Base-by-base conservation (phyloP, 2,797 vertebrate species). In the Sebastes matsubarae region DNA sequence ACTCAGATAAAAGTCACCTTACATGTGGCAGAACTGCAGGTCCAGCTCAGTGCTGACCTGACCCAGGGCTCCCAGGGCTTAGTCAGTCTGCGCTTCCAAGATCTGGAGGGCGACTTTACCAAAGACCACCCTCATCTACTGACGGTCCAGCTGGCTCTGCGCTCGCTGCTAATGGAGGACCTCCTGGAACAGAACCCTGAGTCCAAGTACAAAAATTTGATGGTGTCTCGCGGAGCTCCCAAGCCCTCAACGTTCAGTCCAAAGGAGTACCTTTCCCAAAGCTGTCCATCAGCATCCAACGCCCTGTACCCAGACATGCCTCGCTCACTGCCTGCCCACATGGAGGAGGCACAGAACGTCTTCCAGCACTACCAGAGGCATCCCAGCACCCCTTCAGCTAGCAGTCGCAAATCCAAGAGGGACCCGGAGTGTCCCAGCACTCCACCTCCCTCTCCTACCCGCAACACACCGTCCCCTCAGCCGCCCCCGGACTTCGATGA, bases 311-410 rank as follows among this genome's bases (percentile, higher is more conserved):
- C 98, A 0, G 98, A 98, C 14, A 99, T 99, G 99, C 98, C 99
- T 0, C 97, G 97, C 2, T 99, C 99, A 7, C 95, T 99, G 20
- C 99, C 99, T 9, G 97, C 98, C 24, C 98, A 99, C 77, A 97
- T 99, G 95, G 98, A 99, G 87, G 99, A 99, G 91, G 97, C 98
- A 1, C 95, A 97, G 6, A 99, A 99, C 6, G 99, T 99, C 84
- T 99, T 99, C 78, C 97, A 99, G 93, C 95, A 97, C 5, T 99
- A 99, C 90, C 98, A 99, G 88, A 96, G 99, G 81, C 98, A 98
- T 29, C 93, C 95, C 5, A 96, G 93, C 70, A 94, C 94, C 8
- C 95, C 97, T 3, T 91, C 93, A 25, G 82, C 93, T 1, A 87
- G 69, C 66, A 87, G 61, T 67, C 96, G 94, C 73, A 97, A 96